Base-by-base conservation (phyloP, 2,888 invertebrate genomes). In the Pediacus dermestoides region DNA sequence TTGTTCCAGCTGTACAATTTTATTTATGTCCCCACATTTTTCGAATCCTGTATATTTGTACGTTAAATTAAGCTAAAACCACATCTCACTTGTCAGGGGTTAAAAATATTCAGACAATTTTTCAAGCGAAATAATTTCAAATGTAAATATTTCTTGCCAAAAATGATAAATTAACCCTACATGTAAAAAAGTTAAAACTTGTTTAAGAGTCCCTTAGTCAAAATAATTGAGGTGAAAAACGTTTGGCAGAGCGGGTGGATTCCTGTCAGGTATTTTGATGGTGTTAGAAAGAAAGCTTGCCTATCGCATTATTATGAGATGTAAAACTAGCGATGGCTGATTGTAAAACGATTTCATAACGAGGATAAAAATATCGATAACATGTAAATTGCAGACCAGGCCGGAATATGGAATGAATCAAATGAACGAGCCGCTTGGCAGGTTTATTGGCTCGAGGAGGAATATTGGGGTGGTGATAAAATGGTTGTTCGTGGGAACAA, bases 341-440 rank as follows among this genome's bases (percentile, higher is more conserved):
- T 66, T 65, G 63, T 63, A 64, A 63, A 65, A 63, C 65, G 64
- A 65, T 65, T 67, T 64, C 63, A 63, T 66, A 67, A 66, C 64
- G 63, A 64, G 64, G 62, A 65, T 64, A 66, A 68, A 68, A 68
- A 67, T 68, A 68, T 67, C 67, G 67, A 68, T 66, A 67, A 64
- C 66, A 68, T 68, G 68, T 67, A 68, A 68, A 68, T 68, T 66
- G 64, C 60, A 60, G 58, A 64, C 64, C 60, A 58, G 57, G 53
- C 54, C 48, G 59, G 68, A 68, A 68, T 68, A 67, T 67, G 62
- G 63, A 68, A 66, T 65, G 68, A 66, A 67, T 66, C 62, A 65
- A 66, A 66, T 64, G 64, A 67, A 62, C 63, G 64, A 63, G 62
- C 60, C 57, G 55, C 58, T 61, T 61, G 64, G 65, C 63, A 63